A percentile compares a stretch with the other conserved stretches of the same genome.
These are phyloP conservation scores for Turnix velox DNA, from an alignment of 2,113 vertebrate genomes.

Conservation along the genomic window DNA sequence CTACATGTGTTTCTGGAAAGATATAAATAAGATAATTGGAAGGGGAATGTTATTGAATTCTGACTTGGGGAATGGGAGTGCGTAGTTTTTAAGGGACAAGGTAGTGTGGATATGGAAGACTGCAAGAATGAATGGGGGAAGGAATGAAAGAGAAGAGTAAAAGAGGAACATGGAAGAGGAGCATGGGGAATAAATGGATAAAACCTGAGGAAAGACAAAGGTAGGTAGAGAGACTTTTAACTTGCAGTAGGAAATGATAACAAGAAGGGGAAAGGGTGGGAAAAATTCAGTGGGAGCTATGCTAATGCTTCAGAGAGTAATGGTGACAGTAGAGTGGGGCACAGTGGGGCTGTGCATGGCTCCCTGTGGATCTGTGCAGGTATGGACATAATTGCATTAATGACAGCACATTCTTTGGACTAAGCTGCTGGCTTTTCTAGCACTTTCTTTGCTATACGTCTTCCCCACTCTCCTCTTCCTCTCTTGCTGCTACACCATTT, in stretches of 20 bases:
- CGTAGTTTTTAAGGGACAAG: background rate
- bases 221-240: background rate
- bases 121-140: background rate
- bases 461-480: background rate
- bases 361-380: background rate
- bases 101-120: background rate
- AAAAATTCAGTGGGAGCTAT: background rate
- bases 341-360: background rate
- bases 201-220: fast-evolving
- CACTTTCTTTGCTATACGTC: background rate
- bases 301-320: background rate
- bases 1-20: background rate
- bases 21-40: background rate
- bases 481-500: background rate
- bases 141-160: background rate
- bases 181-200: background rate
- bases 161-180: background rate
- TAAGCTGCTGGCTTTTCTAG: background rate
- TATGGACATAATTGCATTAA: background rate
- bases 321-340: background rate
- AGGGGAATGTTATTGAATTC: background rate
- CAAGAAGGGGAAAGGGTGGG: background rate
- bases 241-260: background rate
- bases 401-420: background rate
- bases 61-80: background rate